Conservation (phyloP, 2,797 vertebrate species). For the Propithecus deckenii region DNA sequence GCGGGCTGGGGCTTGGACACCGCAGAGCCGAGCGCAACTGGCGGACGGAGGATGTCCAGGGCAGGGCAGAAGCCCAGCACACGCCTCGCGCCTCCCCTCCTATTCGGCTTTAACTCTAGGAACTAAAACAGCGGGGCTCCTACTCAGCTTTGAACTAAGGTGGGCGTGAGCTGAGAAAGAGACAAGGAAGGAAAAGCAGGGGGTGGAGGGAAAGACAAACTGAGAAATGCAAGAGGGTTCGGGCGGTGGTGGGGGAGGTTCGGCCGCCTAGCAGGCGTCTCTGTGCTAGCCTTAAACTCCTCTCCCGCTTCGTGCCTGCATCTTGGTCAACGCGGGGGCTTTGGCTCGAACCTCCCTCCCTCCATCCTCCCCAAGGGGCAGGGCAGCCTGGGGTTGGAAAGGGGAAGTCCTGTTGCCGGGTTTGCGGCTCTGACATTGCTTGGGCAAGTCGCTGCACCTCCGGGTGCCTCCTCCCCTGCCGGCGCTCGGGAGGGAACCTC, state of each 20-base stretch:
- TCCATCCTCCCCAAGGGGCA: background rate
- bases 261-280: background rate
- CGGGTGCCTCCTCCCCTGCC: background rate
- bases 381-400: background rate
- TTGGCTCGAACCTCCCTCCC: background rate
- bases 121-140: constrained; percentile 8
- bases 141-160: constrained; percentile 30
- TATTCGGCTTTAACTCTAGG: constrained; percentile 44
- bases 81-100: background rate
- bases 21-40: background rate
- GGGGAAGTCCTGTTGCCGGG: background rate
- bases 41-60: background rate
- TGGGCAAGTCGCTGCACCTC: constrained; percentile 56
- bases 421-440: background rate
- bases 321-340: background rate
- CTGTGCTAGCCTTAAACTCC: background rate
- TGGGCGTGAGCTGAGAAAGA: constrained; percentile 50
- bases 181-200: background rate
- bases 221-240: background rate
- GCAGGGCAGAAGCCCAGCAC: background rate
- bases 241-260: background rate
- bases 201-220: background rate
- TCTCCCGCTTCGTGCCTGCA: background rate
- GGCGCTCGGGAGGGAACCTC: background rate
- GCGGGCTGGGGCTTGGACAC: background rate